Base-by-base conservation (phyloP, 2,888 invertebrate genomes). In the Hypolimnas misippus region DNA sequence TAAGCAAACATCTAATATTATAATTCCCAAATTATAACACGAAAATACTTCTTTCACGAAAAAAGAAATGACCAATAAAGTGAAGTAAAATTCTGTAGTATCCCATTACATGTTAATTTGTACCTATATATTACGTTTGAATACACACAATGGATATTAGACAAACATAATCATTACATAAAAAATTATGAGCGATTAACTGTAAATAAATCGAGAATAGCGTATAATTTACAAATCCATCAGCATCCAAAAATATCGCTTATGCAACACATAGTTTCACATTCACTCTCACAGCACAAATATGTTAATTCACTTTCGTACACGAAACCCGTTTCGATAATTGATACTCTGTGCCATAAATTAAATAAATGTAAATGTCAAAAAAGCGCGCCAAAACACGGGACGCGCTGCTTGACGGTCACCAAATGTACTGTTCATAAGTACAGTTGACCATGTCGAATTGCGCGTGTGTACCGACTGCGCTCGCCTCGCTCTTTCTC, bases 381-480 rank as follows among this genome's bases (percentile, higher is more conserved):
- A 76, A 76, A 59, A 57, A 65, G 66, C 70, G 67, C 74, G 75
- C 52, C 52, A 52, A 35, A 12, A 14, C 77, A 46, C 44, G 44
- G 44, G 44, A 46, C 44, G 21, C 44, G 74, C 73, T 72, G 74
- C 71, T 73, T 76, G 77, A 74, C 75, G 79, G 75, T 76, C 73
- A 76, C 74, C 77, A 76, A 73, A 67, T 77, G 67, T 63, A 70
- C 73, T 76, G 74, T 77, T 84, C 21, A 42, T 42, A 21, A 80
- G 82, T 82, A 86, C 83, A 88, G 86, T 85, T 90, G 91, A 89
- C 91, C 89, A 90, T 89, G 79, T 89, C 88, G 90, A 90, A 89
- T 85, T 91, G 84, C 85, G 89, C 88, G 87, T 83, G 89, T 82
- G 63, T 80, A 79, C 74, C 83, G 90, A 91, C 90, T 90, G 91